A percentile compares a stretch with the other conserved stretches of the same genome.
These are phyloP conservation scores for Timema podura DNA, from an alignment of 2,888 invertebrate genomes.

Conservation along the genomic window DNA sequence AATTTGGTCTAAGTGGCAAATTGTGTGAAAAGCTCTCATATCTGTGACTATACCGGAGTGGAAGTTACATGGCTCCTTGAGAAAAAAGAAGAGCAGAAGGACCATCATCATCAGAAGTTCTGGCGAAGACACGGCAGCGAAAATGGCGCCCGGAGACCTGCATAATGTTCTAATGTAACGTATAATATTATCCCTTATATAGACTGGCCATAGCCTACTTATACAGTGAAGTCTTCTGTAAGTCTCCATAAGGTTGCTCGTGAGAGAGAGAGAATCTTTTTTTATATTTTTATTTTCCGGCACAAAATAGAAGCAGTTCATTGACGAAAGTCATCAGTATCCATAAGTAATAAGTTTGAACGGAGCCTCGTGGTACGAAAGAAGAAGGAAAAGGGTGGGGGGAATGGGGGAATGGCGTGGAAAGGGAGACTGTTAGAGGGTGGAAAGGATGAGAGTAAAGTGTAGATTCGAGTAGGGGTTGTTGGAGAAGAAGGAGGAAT, in stretches of 20 bases:
- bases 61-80: not conserved
- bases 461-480: conserved; percentile 37
- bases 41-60: too few relatives aligned
- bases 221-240: conserved; percentile 21
- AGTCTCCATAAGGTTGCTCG: conserved; percentile 6
- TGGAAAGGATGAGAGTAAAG: conserved; percentile 29
- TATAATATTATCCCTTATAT: conserved; percentile 30
- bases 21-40: too few relatives aligned
- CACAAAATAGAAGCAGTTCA: conserved; percentile 28
- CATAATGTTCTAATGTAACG: conserved; percentile 32
- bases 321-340: conserved; percentile 35
- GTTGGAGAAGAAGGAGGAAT: conserved; percentile 37
- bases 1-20: too few relatives aligned
- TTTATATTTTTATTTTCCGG: conserved; percentile 21
- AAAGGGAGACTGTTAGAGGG: conserved; percentile 39
- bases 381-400: conserved; percentile 16
- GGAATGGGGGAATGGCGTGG: conserved; percentile 38
- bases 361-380: conserved; percentile 33
- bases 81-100: conserved; percentile 8
- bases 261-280: conserved; percentile 11
- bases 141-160: conserved; percentile 25
- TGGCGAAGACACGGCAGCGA: conserved; percentile 11
- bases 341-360: conserved; percentile 35
- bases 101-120: conserved; percentile 15
- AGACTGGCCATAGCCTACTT: conserved; percentile 24